Evolutionary conservation across 2,797 vertebrate species (phyloP), one percentile per base, ranked within the genome.

Genomic region (Acestrorhynchus altus): DNA sequence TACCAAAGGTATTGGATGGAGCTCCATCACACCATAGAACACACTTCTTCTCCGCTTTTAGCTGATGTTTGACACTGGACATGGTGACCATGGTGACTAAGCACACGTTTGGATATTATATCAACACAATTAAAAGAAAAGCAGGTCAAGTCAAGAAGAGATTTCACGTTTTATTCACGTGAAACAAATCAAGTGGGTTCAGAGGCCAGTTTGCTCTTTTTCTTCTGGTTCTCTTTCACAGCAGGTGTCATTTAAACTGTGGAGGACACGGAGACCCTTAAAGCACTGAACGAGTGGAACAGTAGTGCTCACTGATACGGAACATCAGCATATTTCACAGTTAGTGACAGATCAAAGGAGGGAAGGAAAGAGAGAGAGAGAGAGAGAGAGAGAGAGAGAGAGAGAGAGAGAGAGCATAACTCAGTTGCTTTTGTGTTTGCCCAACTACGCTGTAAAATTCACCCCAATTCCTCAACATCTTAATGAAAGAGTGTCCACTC

Each of bases 391-490:
- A 20, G 60, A 63, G 22, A 69, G 20, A 16, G 61, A 54, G 42
- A 59, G 1, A 54, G n/a, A 6, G 20, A 49, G 42, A 68, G 24
- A 44, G 42, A 59, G 0, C 1, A 20, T 47, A 10, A 24, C 65
- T 56, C 31, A n/a, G 18, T 13, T 24, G 20, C 72, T 26, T 52
- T 40, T 46, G 26, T 71, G 40, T 35, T 8, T 70, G 47, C 54
- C 56, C 63, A 67, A 64, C 42, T 60, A 67, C 61, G 39, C 60
- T 71, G 59, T 59, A 66, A 47, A 72, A 76, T 72, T 54, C 31
- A 8, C 42, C 54, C 61, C 13, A 28, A 16, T 52, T 81, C 76
- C 39, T 61, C 42, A 44, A 44, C 35, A 66, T 71, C 74, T 56
- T 68, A 47, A 68, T 28, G 16, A 64, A 63, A 42, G n/a, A 74